Evolutionary conservation across 64 coral and sea anemone species (phyloP).

Genomic region (Pocillopora verrucosa): DNA sequence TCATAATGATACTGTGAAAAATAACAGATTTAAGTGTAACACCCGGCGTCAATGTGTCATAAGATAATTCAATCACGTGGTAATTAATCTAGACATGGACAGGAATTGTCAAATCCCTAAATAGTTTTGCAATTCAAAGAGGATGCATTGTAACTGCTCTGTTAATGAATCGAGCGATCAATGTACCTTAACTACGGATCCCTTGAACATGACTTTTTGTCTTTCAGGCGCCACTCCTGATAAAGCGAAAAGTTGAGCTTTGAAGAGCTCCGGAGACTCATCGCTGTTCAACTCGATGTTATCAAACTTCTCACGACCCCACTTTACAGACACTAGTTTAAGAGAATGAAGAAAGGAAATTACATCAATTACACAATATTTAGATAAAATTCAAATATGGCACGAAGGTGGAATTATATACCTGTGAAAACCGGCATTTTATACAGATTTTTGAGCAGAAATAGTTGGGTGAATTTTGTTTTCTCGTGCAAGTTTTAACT

Average conservation of each 20-base stretch:
- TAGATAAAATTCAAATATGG: neutral
- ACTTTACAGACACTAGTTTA: slow-evolving; percentile 79
- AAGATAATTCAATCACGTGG: neutral
- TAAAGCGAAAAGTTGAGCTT: slow-evolving; percentile 94
- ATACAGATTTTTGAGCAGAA: slow-evolving; percentile 13
- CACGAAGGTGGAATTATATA: neutral
- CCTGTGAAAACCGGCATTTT: slow-evolving; percentile 64
- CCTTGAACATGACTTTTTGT: slow-evolving; percentile 98
- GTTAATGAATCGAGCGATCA: neutral
- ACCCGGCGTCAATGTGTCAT: neutral
- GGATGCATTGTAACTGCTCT: neutral
- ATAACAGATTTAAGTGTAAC: neutral
- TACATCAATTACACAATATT: neutral
- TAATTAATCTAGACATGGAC: neutral
- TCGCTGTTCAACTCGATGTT: slow-evolving; percentile 91
- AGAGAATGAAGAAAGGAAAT: slow-evolving; percentile 6
- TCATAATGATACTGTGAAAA: neutral
- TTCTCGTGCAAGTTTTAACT: neutral
- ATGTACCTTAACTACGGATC: slow-evolving; percentile 86
- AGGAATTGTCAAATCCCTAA: neutral
- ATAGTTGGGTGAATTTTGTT: neutral
- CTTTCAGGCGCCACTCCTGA: slow-evolving; percentile 92
- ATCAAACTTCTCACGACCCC: slow-evolving; percentile 96
- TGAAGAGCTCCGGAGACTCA: slow-evolving; percentile 89
- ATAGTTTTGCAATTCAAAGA: no score